phyloP scores from a whole-genome alignment of 1,140 invertebrate genomes.

The Dreissena polymorpha region DNA sequence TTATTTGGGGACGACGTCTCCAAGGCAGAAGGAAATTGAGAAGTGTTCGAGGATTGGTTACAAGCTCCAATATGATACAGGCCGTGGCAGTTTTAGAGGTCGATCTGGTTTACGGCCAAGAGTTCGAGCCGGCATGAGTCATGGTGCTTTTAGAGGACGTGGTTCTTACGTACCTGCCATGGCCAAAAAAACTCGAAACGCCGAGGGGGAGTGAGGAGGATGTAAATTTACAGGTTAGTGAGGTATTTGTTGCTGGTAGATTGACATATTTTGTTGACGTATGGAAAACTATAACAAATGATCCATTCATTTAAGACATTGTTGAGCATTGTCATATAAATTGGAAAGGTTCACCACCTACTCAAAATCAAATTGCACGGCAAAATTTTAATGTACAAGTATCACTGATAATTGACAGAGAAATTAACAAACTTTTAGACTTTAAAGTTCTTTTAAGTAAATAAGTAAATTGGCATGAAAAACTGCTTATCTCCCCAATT shows the following conservation, averaged over 20 bases:
- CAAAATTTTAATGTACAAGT: conserved; percentile 8
- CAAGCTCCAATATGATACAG: conserved; percentile 17
- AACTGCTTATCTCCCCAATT: conserved; percentile 18
- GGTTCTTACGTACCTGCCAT: background rate
- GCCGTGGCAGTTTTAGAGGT: conserved; percentile 3
- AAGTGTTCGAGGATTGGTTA: conserved; percentile 17
- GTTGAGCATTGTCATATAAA: background rate
- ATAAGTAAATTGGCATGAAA: conserved; percentile 12
- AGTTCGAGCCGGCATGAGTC: conserved; percentile 3
- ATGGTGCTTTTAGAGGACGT: background rate
- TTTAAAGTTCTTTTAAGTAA: conserved; percentile 22
- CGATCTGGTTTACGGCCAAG: conserved; percentile 15
- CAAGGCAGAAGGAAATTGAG: conserved; percentile 26
- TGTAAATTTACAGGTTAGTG: conserved; percentile 29
- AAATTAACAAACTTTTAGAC: conserved; percentile 13
- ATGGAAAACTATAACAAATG: conserved; percentile 3
- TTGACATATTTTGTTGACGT: background rate
- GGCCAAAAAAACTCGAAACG: conserved; percentile 13
- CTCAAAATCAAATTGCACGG: background rate
- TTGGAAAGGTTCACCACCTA: background rate
- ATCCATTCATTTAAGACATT: conserved; percentile 6
- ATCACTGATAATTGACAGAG: conserved; percentile 10
- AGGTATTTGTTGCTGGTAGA: conserved; percentile 26
- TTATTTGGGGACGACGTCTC: conserved; percentile 19
- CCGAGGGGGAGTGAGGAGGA: conserved; percentile 17